Evolutionary conservation across 1,140 invertebrate genomes (phyloP).

Genomic region (Orchestia grillus): DNA sequence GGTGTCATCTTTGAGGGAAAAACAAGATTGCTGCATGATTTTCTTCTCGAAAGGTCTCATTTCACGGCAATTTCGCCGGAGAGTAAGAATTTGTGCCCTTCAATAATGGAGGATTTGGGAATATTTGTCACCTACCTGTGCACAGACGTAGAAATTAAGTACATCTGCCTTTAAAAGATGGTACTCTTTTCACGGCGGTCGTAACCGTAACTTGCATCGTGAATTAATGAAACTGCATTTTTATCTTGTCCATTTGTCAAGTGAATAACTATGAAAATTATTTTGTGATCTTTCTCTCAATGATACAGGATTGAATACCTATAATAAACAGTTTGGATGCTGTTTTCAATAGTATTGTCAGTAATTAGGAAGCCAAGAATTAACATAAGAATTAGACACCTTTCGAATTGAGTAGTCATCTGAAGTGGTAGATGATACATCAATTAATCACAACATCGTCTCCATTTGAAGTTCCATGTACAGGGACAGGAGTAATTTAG

Average conservation of each 20-base stretch:
- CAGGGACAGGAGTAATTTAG: background rate
- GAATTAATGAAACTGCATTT: too few species aligned
- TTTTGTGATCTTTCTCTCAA: background rate
- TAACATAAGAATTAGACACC: background rate
- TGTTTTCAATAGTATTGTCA: background rate
- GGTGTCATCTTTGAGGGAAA: background rate
- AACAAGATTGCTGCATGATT: background rate
- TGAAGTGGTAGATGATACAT: background rate
- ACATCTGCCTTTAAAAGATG: background rate
- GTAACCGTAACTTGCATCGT: too few species aligned
- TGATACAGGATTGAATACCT: background rate
- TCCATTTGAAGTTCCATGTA: background rate
- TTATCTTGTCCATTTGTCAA: too few species aligned
- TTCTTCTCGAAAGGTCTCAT: background rate
- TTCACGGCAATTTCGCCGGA: background rate
- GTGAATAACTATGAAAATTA: background rate
- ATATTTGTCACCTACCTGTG: conserved; percentile 43
- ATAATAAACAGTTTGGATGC: background rate
- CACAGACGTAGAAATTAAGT: background rate
- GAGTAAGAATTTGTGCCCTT: background rate
- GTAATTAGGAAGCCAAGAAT: background rate
- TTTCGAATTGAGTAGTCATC: too few species aligned
- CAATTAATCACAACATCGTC: background rate
- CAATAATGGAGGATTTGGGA: background rate
- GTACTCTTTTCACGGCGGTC: background rate